These are phyloP conservation scores for Alca torda DNA, from an alignment of 2,797 vertebrate genomes.

Conservation along the genomic window DNA sequence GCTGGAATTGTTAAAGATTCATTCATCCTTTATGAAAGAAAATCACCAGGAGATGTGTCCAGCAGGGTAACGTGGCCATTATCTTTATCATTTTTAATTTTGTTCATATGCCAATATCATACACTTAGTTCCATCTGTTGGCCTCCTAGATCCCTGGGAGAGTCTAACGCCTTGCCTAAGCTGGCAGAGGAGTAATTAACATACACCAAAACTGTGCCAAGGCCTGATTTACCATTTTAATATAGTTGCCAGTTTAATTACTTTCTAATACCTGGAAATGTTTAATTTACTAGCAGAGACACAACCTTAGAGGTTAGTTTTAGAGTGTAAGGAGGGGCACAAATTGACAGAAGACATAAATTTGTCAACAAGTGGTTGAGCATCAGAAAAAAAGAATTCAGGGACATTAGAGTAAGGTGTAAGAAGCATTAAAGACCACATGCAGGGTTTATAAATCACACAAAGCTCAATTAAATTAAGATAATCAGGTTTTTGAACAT, in stretches of 20 bases:
- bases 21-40: not conserved
- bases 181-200: not conserved
- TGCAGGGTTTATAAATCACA: not conserved
- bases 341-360: not conserved
- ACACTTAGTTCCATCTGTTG: not conserved
- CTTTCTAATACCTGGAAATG: not conserved
- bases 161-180: not conserved
- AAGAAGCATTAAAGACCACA: not conserved
- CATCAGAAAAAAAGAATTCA: not conserved
- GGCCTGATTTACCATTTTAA: not conserved
- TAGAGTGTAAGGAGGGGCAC: not conserved
- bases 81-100: not conserved
- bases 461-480: not conserved
- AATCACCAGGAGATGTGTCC: not conserved
- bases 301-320: not conserved
- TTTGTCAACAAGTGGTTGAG: not conserved
- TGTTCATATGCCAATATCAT: not conserved
- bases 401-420: not conserved
- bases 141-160: not conserved
- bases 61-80: not conserved
- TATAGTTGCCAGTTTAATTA: not conserved
- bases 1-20: not conserved
- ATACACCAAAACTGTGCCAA: not conserved
- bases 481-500: not conserved
- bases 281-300: not conserved